Evolutionary conservation across 2,113 vertebrate species (phyloP), one percentile per base, ranked within the genome.

Genomic region (Syngnathus scovelli): DNA sequence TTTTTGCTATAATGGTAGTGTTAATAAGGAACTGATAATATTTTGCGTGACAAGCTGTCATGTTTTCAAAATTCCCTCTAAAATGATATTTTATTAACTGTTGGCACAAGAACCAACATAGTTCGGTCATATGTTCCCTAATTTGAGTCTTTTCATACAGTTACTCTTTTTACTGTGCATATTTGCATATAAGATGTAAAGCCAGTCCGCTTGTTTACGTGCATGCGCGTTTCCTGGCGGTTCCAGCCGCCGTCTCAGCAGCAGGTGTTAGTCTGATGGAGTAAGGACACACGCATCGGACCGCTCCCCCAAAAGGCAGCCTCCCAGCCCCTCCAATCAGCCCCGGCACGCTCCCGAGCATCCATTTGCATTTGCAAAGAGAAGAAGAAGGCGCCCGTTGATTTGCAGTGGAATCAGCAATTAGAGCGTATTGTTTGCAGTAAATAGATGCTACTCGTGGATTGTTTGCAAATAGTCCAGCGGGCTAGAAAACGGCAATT

Each of bases 401-500:
- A 92, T 92, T 92, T 87, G 90, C 86, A 67, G 79, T 78, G 70
- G 85, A 89, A 86, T 91, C 78, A 72, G 86, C 91, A 92, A 92
- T 92, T 92, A 92, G 77, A 78, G 81, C 78, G 80, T 76, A 92
- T 92, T 92, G 92, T 92, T 92, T 89, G 89, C 67, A 75, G 86
- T 91, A 92, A 92, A 92, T 89, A 92, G 82, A 88, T 77, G 74
- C 73, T 68, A 79, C 85, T 81, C 85, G 83, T 75, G 88, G 87
- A 89, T 89, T 90, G 89, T 91, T 91, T 92, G 89, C 90, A 90
- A 91, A 91, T 90, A 89, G 82, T 86, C 80, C 62, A 51, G 7
- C 23, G 71, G 80, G 81, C 80, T 10, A 75, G 76, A 85, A 84
- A 84, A 80, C 4, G 27, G 18, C 70, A 90, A 92, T 90, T 90